Evolutionary conservation across 1,140 invertebrate species (phyloP).

Genomic region (Homalodisca vitripennis): DNA sequence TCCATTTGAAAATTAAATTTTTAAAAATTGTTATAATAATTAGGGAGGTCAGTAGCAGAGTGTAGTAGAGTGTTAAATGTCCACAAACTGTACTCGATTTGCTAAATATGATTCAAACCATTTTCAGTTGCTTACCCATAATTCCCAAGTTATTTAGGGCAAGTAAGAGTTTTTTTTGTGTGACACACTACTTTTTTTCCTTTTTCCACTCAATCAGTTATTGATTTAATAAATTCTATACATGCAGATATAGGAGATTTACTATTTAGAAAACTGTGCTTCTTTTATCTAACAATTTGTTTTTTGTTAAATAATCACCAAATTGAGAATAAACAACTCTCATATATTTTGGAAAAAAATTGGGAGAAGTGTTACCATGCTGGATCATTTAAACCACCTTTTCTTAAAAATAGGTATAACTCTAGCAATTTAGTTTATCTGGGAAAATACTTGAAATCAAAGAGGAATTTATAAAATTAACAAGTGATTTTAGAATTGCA

Average conservation of each 20-base stretch:
- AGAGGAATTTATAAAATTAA: too few relatives aligned
- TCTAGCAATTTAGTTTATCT: too few relatives aligned
- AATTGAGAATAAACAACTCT: not conserved
- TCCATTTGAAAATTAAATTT: not conserved
- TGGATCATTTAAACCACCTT: too few relatives aligned
- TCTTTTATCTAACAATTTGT: not conserved
- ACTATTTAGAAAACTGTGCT: not conserved
- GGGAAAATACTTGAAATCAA: too few relatives aligned
- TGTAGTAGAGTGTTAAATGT: not conserved
- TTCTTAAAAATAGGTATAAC: too few relatives aligned
- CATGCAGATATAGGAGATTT: not conserved
- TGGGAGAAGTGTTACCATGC: too few relatives aligned
- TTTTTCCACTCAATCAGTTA: not conserved
- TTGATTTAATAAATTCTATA: not conserved
- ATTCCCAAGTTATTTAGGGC: not conserved
- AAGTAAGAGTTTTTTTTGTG: not conserved
- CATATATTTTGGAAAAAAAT: too few relatives aligned
- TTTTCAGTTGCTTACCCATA: not conserved
- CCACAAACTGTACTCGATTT: not conserved
- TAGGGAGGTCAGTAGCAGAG: not conserved
- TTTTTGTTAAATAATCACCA: not conserved
- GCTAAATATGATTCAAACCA: not conserved
- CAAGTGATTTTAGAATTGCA: too few relatives aligned
- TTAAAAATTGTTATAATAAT: not conserved
- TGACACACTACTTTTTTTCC: not conserved